Evolutionary conservation across 92 coral and sea anemone species (phyloP).

Genomic region (Epizoanthus stellaris): DNA sequence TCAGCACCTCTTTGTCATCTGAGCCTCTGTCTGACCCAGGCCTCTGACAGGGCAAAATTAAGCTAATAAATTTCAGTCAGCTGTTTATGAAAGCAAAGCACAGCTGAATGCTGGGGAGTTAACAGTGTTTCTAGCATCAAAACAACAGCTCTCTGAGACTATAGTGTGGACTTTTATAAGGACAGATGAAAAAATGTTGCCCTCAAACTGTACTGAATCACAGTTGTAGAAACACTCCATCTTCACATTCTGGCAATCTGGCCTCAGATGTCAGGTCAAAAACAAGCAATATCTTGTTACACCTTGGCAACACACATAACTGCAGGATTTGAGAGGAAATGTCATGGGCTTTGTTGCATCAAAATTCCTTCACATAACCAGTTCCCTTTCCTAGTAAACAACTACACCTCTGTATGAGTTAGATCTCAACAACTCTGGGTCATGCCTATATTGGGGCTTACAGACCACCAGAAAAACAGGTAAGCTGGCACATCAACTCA

Average conservation of each 20-base stretch:
- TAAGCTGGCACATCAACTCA: background rate
- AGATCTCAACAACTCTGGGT: background rate
- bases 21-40: slow-evolving; percentile 31
- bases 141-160: background rate
- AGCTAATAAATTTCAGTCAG: background rate
- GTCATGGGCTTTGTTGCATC: slow-evolving; percentile 16
- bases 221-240: slow-evolving; percentile 26
- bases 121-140: background rate
- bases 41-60: slow-evolving; percentile 18
- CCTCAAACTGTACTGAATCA: background rate
- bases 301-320: slow-evolving; percentile 25
- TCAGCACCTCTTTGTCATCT: slow-evolving; percentile 33
- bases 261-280: slow-evolving; percentile 39
- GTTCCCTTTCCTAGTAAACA: background rate
- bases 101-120: background rate
- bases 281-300: slow-evolving; percentile 11
- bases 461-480: slow-evolving; percentile 16
- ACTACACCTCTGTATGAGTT: background rate
- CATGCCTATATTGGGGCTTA: background rate
- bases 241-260: slow-evolving; percentile 26
- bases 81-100: slow-evolving; percentile 7
- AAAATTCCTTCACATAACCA: slow-evolving; percentile 26
- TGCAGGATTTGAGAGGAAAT: slow-evolving; percentile 30
- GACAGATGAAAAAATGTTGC: background rate
- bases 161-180: background rate